Base-by-base conservation (phyloP, 2,888 invertebrate species). In the Marasmarcha lunaedactyla region DNA sequence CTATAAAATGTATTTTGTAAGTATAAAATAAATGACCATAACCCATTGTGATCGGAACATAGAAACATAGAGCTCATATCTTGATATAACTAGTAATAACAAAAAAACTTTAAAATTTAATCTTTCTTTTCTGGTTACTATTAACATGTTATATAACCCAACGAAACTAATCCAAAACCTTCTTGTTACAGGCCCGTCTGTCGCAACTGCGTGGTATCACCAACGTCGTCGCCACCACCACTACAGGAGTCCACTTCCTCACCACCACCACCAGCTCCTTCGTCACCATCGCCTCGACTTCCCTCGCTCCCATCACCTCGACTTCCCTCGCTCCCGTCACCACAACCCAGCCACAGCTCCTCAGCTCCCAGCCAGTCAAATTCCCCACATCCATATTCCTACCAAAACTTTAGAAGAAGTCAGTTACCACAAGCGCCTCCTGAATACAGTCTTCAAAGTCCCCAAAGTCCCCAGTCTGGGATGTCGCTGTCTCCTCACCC, bases 161-260 rank as follows among this genome's bases (percentile, higher is more conserved):
- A n/a, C 20, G 20, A 20, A 20, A 20, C 20, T 20, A 20, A 20
- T 20, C 7, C 20, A 20, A 20, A 5, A 20, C 20, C 42, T 45
- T 46, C 51, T 57, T 46, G 63, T 73, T 68, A 54, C 88, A 93
- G 93, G 65, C 91, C 93, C 54, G 90, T 93, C 63, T 93, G 92
- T 83, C 87, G 92, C 45, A 92, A 92, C 84, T 93, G 92, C 85
- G 90, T 91, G 71, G 81, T 86, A 25, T 81, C 85, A 35, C 85
- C 79, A 40, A 84, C 86, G 15, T 65, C 81, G 0, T 77, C 81
- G 3, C 73, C 79, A 1, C 76, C 79, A 0, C 81, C 78, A 2
- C 79, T 73, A 1, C 72, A 71, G 52, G 72, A 73, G 54, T 64
- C 60, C 42, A 57, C 68, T 2, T 58, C 68, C 38, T 76, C 69